Base-by-base conservation (phyloP, 2,888 invertebrate species). In the Nomada lathburiana region DNA sequence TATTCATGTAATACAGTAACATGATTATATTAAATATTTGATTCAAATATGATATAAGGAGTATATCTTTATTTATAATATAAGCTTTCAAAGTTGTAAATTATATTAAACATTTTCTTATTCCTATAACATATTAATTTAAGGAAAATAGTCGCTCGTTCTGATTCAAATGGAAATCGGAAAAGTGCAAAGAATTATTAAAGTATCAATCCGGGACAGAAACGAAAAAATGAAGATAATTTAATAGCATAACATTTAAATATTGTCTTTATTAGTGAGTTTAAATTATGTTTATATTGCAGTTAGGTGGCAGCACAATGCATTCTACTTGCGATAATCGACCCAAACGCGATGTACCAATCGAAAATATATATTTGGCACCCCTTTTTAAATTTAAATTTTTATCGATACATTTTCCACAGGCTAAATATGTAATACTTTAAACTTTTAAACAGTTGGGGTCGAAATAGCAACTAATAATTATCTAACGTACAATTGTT, bases 261-360 rank as follows among this genome's bases (percentile, higher is more conserved):
- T 42, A 42, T 42, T 36, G n/a, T 42, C 0, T 42, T 5, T 20
- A 50, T 60, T 60, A 23, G 44, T 47, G 2, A 18, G 20, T 29
- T 62, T 42, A 16, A 16, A 50, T 20, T 5, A 7, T 3, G 9
- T 63, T 68, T 57, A 50, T 64, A 69, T 52, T 42, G 2, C 9
- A 20, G 47, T 63, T 71, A 84, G 74, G 20, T 78, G 84, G 77
- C 84, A 82, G 81, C 70, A 82, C 80, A 2, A 18, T 52, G 10
- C 23, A 16, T 2, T 47, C 29, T 26, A 18, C 11, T 62, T 47
- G 20, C 29, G n/a, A 53, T 26, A 72, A 70, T 44, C 23, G 36
- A 26, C n/a, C n/a, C 1, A 3, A 4, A 44, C 26, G 64, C 64
- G 2, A 55, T 50, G 13, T n/a, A 9, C 4, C 1, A 29, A 70